Conservation (phyloP, 2,888 invertebrate species). For the Pseudoips prasinana region DNA sequence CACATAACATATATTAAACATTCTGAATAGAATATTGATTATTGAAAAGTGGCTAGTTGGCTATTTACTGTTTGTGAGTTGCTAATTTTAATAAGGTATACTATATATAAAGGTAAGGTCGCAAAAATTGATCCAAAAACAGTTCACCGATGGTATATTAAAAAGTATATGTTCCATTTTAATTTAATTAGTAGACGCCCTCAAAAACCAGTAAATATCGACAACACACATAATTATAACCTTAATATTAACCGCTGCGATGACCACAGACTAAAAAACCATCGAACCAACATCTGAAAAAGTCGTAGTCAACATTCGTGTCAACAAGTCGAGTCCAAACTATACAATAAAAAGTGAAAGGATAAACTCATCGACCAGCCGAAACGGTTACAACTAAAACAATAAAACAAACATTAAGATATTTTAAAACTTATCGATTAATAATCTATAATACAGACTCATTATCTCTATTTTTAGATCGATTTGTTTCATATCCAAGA, state of each 20-base stretch:
- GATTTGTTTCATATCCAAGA: constrained; percentile 20
- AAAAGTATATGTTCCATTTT: no score
- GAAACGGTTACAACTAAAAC: constrained; percentile 58
- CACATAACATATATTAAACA: no score
- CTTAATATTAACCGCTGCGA: constrained; percentile 34
- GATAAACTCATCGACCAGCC: constrained; percentile 39
- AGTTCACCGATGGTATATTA: no score
- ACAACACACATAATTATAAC: constrained; percentile 30
- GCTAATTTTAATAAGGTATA: constrained; percentile 8
- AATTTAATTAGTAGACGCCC: no score
- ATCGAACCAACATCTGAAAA: constrained; percentile 22
- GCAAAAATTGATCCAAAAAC: no score
- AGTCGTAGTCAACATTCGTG: constrained; percentile 26
- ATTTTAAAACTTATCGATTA: constrained; percentile 52
- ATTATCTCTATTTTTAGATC: constrained; percentile 41
- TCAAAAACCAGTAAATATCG: constrained; percentile 8
- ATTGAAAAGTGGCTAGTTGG: no score
- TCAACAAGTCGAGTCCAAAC: constrained; percentile 17
- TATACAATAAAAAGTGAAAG: constrained; percentile 31
- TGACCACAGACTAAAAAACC: constrained; percentile 29
- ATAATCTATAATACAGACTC: constrained; percentile 68
- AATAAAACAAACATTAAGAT: constrained; percentile 53
- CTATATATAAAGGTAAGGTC: no score
- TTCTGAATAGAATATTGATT: no score
- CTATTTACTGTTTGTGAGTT: no score